phyloP scores from a whole-genome alignment of 2,888 invertebrate species.

The Lochmaea capreae region DNA sequence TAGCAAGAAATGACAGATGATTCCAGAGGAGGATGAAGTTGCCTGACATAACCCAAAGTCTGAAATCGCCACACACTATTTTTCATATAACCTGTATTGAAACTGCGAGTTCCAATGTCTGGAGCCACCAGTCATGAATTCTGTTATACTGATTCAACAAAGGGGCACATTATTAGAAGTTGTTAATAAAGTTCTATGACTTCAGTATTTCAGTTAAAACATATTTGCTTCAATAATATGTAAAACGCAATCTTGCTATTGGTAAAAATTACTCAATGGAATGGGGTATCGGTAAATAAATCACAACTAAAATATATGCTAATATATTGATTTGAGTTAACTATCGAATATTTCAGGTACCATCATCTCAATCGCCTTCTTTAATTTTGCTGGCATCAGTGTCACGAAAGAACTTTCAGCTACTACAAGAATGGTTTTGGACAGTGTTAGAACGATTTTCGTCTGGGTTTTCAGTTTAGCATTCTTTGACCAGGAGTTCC shows the following conservation, averaged over 20 bases:
- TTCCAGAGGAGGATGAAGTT: no score
- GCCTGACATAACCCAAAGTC: no score
- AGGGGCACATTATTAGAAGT: no score
- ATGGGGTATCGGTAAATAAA: background rate
- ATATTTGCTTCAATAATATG: background rate
- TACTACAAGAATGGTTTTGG: constrained; percentile 64
- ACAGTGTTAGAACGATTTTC: constrained; percentile 77
- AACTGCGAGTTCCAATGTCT: no score
- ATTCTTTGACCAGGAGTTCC: constrained; percentile 83
- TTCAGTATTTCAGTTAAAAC: background rate
- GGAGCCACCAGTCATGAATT: no score
- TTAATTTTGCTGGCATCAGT: constrained; percentile 69
- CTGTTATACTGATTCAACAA: no score
- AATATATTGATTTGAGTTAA: background rate
- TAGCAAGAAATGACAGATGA: no score
- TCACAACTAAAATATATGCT: background rate
- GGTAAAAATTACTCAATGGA: background rate
- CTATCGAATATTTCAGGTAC: constrained; percentile 70
- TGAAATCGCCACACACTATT: no score
- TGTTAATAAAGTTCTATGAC: no score
- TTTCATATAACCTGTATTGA: no score
- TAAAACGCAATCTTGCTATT: background rate
- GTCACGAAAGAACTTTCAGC: constrained; percentile 95
- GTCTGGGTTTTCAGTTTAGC: constrained; percentile 87
- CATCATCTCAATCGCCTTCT: constrained; percentile 89